These are phyloP conservation scores for Montipora cactus DNA, from an alignment of 64 coral and sea anemone species.

Conservation along the genomic window DNA sequence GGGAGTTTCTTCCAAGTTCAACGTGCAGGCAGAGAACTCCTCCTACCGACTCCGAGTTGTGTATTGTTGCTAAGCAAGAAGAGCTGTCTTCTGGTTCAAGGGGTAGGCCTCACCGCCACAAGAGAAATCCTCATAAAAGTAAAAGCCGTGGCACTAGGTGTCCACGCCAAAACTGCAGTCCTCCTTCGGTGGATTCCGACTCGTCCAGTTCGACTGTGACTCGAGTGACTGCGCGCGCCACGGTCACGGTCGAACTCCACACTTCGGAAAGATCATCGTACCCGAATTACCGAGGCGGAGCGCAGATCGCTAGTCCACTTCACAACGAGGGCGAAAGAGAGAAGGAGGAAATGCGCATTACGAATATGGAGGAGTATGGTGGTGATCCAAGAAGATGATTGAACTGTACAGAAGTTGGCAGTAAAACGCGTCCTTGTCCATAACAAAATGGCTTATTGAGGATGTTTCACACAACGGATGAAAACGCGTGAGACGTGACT, in stretches of 20 bases:
- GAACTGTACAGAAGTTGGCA: neutral
- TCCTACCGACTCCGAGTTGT: conserved; percentile 79
- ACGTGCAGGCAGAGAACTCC: conserved; percentile 74
- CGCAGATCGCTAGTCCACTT: neutral
- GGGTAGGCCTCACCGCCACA: conserved; percentile 26
- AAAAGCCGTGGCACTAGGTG: conserved; percentile 4
- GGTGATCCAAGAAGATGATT: neutral
- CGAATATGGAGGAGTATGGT: conserved; percentile 13
- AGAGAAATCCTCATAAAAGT: conserved; percentile 30
- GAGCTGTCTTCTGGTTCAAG: conserved; percentile 6
- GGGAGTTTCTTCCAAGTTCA: conserved; percentile 79
- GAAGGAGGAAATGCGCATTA: conserved; percentile 9
- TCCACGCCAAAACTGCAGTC: neutral
- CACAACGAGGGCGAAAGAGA: neutral
- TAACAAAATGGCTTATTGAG: neutral
- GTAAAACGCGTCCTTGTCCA: neutral
- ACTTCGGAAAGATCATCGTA: conserved; percentile 19
- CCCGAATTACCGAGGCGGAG: conserved; percentile 23
- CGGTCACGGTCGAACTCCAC: conserved; percentile 86
- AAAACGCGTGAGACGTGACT: neutral
- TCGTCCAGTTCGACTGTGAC: conserved; percentile 92
- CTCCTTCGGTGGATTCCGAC: conserved; percentile 67
- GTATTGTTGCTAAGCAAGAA: conserved; percentile 36
- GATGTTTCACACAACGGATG: neutral
- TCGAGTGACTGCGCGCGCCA: conserved; percentile 88